A percentile compares a stretch with the other conserved stretches of the same genome.
Conservation (phyloP, 92 coral and sea anemone genomes). For the Micromussa lordhowensis region DNA sequence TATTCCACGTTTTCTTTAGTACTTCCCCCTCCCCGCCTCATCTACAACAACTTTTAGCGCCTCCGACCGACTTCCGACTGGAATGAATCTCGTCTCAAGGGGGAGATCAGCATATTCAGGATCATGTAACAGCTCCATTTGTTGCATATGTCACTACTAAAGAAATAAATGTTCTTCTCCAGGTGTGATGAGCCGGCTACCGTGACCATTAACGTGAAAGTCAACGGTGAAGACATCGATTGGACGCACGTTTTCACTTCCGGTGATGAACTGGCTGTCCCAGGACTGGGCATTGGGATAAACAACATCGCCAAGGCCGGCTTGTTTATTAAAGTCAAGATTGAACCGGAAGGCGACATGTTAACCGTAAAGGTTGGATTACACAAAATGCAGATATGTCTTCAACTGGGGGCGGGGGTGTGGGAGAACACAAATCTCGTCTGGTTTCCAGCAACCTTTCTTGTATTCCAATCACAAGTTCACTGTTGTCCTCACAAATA, state of each 20-base stretch:
- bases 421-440: background rate
- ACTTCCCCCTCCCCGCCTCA: too few species aligned
- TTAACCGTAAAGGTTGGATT: slow-evolving; percentile 16
- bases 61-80: too few species aligned
- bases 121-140: background rate
- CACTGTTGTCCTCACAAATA: background rate
- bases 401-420: too few species aligned
- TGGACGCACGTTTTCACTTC: slow-evolving; percentile 48
- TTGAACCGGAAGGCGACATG: background rate
- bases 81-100: too few species aligned
- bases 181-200: slow-evolving; percentile 47
- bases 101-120: too few species aligned
- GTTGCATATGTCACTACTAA: background rate
- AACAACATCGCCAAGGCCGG: background rate
- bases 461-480: background rate
- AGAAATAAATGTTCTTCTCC: background rate
- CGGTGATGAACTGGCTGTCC: slow-evolving; percentile 24
- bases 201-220: slow-evolving; percentile 25
- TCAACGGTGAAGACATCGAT: background rate
- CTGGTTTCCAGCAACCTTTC: background rate
- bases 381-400: background rate
- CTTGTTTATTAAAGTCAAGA: background rate
- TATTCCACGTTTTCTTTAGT: too few species aligned
- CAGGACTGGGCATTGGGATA: background rate
- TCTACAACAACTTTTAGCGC: too few species aligned